Evolutionary conservation across 1,140 invertebrate species (phyloP), one percentile per base, ranked within the genome.

Genomic region (Aricia agestis): DNA sequence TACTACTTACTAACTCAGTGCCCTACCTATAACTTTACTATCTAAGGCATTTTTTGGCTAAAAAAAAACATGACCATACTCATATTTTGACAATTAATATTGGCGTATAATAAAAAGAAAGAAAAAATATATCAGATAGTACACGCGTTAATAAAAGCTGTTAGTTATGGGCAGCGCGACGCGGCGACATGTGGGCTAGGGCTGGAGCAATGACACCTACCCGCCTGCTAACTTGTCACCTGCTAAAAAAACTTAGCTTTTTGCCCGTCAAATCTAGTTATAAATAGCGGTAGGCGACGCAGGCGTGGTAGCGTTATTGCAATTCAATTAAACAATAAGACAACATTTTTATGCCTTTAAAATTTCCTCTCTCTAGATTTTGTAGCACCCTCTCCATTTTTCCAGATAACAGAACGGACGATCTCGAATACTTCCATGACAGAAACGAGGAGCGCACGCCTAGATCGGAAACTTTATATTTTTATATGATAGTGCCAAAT

Each of bases 131-230:
- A 0, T 1, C 11, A 32, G 63, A 25, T 66, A 66, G 18, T 32
- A 36, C 45, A 52, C 45, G 11, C 13, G 32, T 66, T 66, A 15
- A 25, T 32, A 66, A 67, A 45, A 67, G 59, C 19, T 25, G 59
- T 63, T 63, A 63, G 17, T 19, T 18, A 18, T 25, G 59, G 59
- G 18, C 19, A 63, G 18, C 18, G 45, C 45, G 45, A 52, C 82
- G 85, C 81, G 80, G 71, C 83, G 86, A 84, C 89, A 90, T 90
- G 87, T 91, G 89, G 87, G 87, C 84, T 88, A 76, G 78, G 83
- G 83, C 84, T 89, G 85, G 87, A 91, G 85, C 89, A 86, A 87
- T 91, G 89, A 91, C 89, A 90, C 86, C 86, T 86, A 90, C 89
- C 77, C 84, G 81, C 72, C 80, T 78, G 78, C 79, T 89, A 83